Base-by-base conservation (phyloP, 1,140 invertebrate species). In the Drosophila sucinea region DNA sequence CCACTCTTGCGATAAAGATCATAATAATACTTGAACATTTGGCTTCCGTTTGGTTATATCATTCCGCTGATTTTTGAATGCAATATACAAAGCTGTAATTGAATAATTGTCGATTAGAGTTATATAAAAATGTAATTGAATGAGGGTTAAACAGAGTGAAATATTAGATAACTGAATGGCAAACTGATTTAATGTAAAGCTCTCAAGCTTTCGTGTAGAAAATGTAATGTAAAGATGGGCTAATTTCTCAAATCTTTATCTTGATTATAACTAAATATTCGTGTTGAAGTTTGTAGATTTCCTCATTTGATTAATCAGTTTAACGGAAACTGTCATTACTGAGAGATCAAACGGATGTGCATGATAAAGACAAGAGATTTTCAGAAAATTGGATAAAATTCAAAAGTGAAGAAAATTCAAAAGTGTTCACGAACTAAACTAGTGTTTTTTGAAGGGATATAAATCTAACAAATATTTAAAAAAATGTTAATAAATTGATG, bases 21-120 rank as follows among this genome's bases (percentile, higher is more conserved):
- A 54, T 27, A n/a, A 25, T 73, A 69, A 73, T 73, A 74, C 51
- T 66, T 41, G 3, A 32, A 29, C 32, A 67, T 27, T 51, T 51
- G 2, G 1, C 23, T 27, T 27, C 4, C 23, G n/a, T 2, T 25
- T 7, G 8, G 44, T 38, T 38, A 8, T 38, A 0, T 51, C 44
- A 51, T 51, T 51, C 44, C 44, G 17, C 5, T 25, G 44, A 23
- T 51, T 51, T 51, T 51, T 27, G 23, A 27, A 51, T 51, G 44
- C 44, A 51, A 27, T 51, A 27, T 4, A 51, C 44, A 27, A 51
- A 1, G 44, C 44, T 51, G 44, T 27, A 51, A 51, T 51, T 51
- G 8, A 51, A 51, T 27, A 51, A 51, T 51, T 51, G 7, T 27
- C 10, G 25, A 27, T 10, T 51, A 51, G n/a, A 25, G 23, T 51